A percentile compares a stretch with the other conserved stretches of the same genome.
Conservation (phyloP, 2,113 vertebrate genomes). For the Bostrychus sinensis region DNA sequence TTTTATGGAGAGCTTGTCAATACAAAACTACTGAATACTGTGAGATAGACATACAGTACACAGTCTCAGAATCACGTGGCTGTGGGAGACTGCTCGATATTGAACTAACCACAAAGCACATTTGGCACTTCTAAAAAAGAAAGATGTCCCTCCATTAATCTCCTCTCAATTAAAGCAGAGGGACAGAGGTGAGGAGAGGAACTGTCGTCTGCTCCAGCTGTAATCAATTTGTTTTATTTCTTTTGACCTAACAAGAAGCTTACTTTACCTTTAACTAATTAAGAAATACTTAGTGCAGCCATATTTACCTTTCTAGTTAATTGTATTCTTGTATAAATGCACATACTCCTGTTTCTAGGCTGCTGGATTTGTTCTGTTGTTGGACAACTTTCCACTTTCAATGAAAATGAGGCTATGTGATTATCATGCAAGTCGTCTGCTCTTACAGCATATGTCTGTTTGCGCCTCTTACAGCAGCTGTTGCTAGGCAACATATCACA, state of each 20-base stretch:
- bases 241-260: slow-evolving; percentile 32
- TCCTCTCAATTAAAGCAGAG: slow-evolving; percentile 21
- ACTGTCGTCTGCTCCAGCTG: slow-evolving; percentile 24
- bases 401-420: neutral
- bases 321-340: too few species aligned
- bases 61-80: slow-evolving; percentile 2
- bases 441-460: slow-evolving; percentile 20
- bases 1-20: slow-evolving; percentile 53
- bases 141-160: slow-evolving; percentile 36
- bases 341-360: neutral
- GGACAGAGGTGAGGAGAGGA: slow-evolving; percentile 20
- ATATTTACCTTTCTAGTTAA: slow-evolving; percentile 13
- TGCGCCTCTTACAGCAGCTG: slow-evolving; percentile 41
- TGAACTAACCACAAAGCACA: slow-evolving; percentile 20
- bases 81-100: slow-evolving; percentile 18
- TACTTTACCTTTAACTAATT: slow-evolving; percentile 12
- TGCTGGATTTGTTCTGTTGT: neutral
- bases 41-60: slow-evolving; percentile 33
- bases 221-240: slow-evolving; percentile 18
- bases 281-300: slow-evolving; percentile 28
- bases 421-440: slow-evolving; percentile 13
- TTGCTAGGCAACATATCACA: slow-evolving; percentile 62
- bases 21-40: slow-evolving; percentile 25
- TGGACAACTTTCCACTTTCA: neutral
- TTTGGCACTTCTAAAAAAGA: slow-evolving; percentile 23